phyloP scores from a whole-genome alignment of 2,113 vertebrate species.

The Dolichotis patagonum region DNA sequence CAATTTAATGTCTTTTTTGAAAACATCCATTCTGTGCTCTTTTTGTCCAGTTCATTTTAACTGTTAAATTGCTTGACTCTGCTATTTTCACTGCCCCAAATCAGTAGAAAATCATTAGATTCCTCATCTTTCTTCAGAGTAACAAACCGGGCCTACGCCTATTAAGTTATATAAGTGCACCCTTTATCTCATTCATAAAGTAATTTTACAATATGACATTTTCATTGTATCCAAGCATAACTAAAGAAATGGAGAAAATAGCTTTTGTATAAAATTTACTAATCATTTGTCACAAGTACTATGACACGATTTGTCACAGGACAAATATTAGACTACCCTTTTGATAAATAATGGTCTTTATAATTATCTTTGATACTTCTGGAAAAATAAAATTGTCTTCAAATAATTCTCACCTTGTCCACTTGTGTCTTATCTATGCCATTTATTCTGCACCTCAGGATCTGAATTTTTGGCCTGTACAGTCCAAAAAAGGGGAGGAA shows the following conservation, averaged over 20 bases:
- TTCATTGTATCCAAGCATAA: neutral
- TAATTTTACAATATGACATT: constrained; percentile 16
- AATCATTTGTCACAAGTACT: neutral
- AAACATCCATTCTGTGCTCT: neutral
- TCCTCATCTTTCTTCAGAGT: neutral
- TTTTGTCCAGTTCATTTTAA: neutral
- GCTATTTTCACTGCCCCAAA: neutral
- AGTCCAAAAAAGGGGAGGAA: neutral
- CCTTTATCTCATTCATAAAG: neutral
- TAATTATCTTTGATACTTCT: constrained; percentile 23
- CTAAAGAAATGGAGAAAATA: neutral
- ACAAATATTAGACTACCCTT: neutral
- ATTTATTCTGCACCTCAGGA: neutral
- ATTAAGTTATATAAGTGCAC: neutral
- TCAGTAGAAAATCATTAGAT: neutral
- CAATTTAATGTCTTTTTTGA: neutral
- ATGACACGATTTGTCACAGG: neutral
- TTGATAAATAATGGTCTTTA: neutral
- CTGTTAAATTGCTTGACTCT: neutral
- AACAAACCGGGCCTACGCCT: neutral
- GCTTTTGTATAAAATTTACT: neutral
- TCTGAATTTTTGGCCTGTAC: neutral
- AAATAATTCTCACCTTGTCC: neutral
- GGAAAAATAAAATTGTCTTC: neutral
- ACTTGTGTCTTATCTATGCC: neutral